A percentile compares a stretch with the other conserved stretches of the same genome.
phyloP scores from a whole-genome alignment of 2,113 vertebrate species.

The Edolisoma coerulescens region DNA sequence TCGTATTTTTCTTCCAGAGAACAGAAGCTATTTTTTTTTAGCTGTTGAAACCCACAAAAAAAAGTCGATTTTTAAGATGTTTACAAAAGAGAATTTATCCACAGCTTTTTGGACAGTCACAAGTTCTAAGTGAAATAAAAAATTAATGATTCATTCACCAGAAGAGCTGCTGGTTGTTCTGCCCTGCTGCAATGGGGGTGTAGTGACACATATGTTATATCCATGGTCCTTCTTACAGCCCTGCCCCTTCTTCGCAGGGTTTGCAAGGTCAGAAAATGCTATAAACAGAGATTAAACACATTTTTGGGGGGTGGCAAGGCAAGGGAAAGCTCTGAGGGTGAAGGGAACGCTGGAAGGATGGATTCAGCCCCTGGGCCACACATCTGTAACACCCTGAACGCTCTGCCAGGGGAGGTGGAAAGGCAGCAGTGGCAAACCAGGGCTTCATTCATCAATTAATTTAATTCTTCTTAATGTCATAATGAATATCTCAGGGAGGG shows the following conservation, averaged over 20 bases:
- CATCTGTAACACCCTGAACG: neutral
- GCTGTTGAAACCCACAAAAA: neutral
- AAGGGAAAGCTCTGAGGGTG: neutral
- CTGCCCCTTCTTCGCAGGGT: neutral
- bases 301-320: neutral
- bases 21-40: neutral
- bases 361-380: neutral
- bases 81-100: neutral
- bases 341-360: neutral
- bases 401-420: neutral
- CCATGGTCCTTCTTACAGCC: neutral
- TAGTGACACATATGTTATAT: neutral
- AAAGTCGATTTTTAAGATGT: neutral
- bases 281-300: neutral
- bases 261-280: neutral
- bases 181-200: neutral
- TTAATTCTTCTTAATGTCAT: neutral
- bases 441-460: slow-evolving; percentile 35
- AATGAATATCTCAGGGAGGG: neutral
- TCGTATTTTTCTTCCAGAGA: neutral
- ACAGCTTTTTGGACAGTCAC: neutral
- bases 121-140: neutral
- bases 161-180: neutral
- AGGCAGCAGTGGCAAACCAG: neutral
- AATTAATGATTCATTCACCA: neutral